Base-by-base conservation (phyloP, 1,140 invertebrate genomes). In the Holcopasites calliopsidis region DNA sequence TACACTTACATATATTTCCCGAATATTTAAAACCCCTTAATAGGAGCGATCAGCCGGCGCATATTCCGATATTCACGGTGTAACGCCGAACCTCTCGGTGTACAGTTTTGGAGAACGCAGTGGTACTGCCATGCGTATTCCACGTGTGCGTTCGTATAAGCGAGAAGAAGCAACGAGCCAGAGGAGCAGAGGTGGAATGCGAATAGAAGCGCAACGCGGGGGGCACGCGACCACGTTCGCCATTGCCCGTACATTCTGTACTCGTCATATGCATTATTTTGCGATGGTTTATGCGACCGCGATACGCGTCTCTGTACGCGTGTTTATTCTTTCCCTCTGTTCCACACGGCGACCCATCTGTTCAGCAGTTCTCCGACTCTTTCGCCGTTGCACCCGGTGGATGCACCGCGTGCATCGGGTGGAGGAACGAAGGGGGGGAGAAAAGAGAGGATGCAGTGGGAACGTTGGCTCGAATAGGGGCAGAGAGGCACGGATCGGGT, bases 221-320 rank as follows among this genome's bases (percentile, higher is more conserved):
- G 31, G 50, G 44, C 79, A 85, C 76, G 77, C 79, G 76, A 62
- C 73, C 81, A 70, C 82, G 65, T 76, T 76, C 55, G 60, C 44
- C 66, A 70, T 80, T 83, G 77, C 75, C 65, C 31, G 57, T 66
- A 75, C 84, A 72, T 72, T 65, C 71, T 83, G 69, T 61, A 73
- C 76, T 87, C 88, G 79, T 89, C 86, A 86, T 78, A 85, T 76
- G 84, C 80, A 88, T 88, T 87, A 89, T 86, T 82, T 75, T 82
- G 73, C 82, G 74, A 70, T 82, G 83, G 81, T 87, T 87, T 84
- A 83, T 77, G 80, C 64, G 76, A 69, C 74, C 79, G 58, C 79
- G 69, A 73, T 61, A 75, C 61, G 76, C 61, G 66, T 77, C n/a
- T n/a, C 74, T 72, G 64, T 62, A 71, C 58, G 66, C 77, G 65